Evolutionary conservation across 2,888 invertebrate genomes (phyloP).

Genomic region (Thumatha senex): DNA sequence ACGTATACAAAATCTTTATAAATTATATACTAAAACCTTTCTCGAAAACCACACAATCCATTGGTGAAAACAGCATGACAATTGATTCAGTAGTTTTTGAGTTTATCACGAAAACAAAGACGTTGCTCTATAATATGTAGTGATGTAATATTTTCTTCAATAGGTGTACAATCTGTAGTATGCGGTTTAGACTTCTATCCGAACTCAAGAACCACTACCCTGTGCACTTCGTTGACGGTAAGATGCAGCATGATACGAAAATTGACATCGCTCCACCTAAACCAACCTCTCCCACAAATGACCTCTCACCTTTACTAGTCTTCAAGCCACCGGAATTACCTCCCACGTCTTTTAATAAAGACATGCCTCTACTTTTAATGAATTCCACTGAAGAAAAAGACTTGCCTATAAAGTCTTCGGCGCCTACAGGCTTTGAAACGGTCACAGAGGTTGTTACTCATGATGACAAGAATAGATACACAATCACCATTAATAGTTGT

Average conservation of each 20-base stretch:
- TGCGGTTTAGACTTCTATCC: conserved; percentile 64
- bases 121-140: too few species aligned
- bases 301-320: conserved; percentile 1
- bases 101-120: too few species aligned
- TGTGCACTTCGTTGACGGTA: conserved; percentile 59
- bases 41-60: too few species aligned
- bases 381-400: conserved; percentile 4
- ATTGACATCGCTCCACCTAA: neutral
- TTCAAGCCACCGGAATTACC: conserved; percentile 13
- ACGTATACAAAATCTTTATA: too few species aligned
- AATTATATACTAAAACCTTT: too few species aligned
- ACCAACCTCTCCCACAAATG: conserved; percentile 9
- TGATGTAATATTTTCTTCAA: neutral
- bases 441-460: conserved; percentile 1
- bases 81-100: too few species aligned
- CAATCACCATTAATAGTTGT: conserved; percentile 58
- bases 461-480: conserved; percentile 44
- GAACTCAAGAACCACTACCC: conserved; percentile 76
- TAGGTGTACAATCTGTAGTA: conserved; percentile 72
- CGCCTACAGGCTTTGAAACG: neutral
- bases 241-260: conserved; percentile 15
- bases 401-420: conserved; percentile 7
- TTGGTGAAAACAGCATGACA: too few species aligned
- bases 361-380: neutral
- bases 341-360: conserved; percentile 12